A percentile compares a stretch with the other conserved stretches of the same genome.
phyloP scores from a whole-genome alignment of 1,140 invertebrate genomes.

The Meloidogyne exigua region DNA sequence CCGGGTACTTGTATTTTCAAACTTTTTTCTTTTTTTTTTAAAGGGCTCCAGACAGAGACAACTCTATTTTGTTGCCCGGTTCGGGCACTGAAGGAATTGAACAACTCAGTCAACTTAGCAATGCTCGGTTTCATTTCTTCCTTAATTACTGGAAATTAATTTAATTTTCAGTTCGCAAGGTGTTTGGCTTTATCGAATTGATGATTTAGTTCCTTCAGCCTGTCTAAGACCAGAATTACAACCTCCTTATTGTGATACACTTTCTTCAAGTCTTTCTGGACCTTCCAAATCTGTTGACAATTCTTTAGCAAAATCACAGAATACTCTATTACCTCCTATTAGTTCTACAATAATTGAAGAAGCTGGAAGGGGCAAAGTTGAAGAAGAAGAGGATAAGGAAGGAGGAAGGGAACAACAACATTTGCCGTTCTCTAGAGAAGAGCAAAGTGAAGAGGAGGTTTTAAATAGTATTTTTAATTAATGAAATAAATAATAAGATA shows the following conservation, averaged over 20 bases:
- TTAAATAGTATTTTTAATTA: too few relatives aligned
- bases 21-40: conserved; percentile 26
- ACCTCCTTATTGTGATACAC: conserved; percentile 58
- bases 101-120: conserved; percentile 58
- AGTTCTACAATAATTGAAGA: background rate
- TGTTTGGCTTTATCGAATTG: conserved; percentile 60
- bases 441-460: background rate
- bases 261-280: conserved; percentile 47
- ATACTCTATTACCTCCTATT: background rate
- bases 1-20: background rate
- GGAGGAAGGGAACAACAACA: conserved; percentile 6
- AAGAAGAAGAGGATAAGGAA: background rate
- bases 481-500: background rate
- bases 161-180: conserved; percentile 44
- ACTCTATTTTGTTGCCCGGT: conserved; percentile 58
- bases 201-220: conserved; percentile 39
- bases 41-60: conserved; percentile 55
- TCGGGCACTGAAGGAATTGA: conserved; percentile 61
- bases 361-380: background rate
- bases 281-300: conserved; percentile 14
- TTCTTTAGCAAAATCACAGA: background rate
- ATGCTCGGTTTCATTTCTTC: conserved; percentile 37
- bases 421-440: background rate
- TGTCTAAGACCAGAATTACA: conserved; percentile 51
- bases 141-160: background rate